A percentile compares a stretch with the other conserved stretches of the same genome.
phyloP scores from a whole-genome alignment of 2,888 invertebrate species.

The Gymnocheta viridis region DNA sequence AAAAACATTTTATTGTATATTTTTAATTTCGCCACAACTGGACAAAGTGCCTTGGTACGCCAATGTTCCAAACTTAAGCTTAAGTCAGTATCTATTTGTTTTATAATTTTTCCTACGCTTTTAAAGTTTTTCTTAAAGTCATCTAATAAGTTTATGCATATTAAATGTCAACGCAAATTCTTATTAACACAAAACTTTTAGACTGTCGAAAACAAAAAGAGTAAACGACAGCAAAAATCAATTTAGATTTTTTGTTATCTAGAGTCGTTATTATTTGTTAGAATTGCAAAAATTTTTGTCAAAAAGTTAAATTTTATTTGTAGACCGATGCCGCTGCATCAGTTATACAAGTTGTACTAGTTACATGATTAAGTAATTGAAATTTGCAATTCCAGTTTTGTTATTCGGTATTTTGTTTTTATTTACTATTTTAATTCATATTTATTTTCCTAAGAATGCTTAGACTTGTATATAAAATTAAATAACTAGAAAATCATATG shows the following conservation, averaged over 20 bases:
- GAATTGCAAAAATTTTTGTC: slow-evolving; percentile 30
- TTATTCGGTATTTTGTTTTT: background rate
- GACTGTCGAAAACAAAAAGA: background rate
- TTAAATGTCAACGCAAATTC: slow-evolving; percentile 59
- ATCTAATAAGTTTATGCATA: slow-evolving; percentile 46
- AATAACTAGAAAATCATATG: too few species aligned
- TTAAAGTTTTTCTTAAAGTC: background rate
- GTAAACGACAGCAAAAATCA: slow-evolving; percentile 1
- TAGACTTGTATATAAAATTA: background rate
- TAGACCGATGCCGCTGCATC: background rate
- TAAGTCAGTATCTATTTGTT: background rate
- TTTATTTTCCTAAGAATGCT: background rate
- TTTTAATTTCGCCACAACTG: background rate
- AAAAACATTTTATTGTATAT: too few species aligned
- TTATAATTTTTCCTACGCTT: background rate
- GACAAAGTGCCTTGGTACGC: background rate
- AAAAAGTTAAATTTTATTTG: background rate
- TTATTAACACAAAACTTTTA: slow-evolving; percentile 23
- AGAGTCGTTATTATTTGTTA: background rate
- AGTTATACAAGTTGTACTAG: slow-evolving; percentile 52
- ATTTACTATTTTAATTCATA: background rate
- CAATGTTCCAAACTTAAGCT: background rate
- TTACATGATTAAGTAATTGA: slow-evolving; percentile 53
- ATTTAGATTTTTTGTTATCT: slow-evolving; percentile 26
- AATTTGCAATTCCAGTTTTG: slow-evolving; percentile 19